Evolutionary conservation across 2,113 vertebrate species (phyloP), one percentile per base, ranked within the genome.

Genomic region (Grallaria varia): DNA sequence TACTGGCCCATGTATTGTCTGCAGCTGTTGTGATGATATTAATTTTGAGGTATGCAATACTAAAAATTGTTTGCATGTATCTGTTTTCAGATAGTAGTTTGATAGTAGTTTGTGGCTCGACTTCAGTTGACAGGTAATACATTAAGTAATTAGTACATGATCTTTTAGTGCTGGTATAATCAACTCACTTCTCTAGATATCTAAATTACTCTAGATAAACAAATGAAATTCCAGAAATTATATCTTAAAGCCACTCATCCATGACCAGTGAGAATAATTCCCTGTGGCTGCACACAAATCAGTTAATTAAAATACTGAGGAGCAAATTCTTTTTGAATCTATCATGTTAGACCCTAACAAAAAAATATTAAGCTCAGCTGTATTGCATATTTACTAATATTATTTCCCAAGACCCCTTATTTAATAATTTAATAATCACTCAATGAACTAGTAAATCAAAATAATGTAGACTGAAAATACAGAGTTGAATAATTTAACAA

Each of bases 21-120:
- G 98, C 96, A 98, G 98, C 84, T 99, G 99, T 95, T 98, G 98
- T 80, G 90, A 97, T 74, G 98, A 99, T 58, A 40, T 99, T 92
- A 93, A 99, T 95, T 99, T 99, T 98, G 98, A 99, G 98, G 99
- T 99, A 97, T 85, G 90, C 45, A 58, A 19, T 23, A 21, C 56
- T 58, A 40, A 59, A 91, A 74, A 35, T 35, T 27, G 12, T 73
- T 67, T 75, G 27, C 55, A 6, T 74, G 27, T 31, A 8, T 67
- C 30, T 75, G 30, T 33, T 84, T 86, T 71, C n/a, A 77, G 22
- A 35, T 17, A 44, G 15, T 45, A 81, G 20, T 49, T 87, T 68
- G 49, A 37, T 79, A 33, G 13, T 60, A 47, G 25, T 49, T 89
- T 45, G 23, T 87, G 73, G 31, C 24, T 84, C 0, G 0, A n/a